A percentile compares a stretch with the other conserved stretches of the same genome.
These are phyloP conservation scores for Corydoras sp. DNA, from an alignment of 2,113 vertebrate genomes.

Conservation along the genomic window DNA sequence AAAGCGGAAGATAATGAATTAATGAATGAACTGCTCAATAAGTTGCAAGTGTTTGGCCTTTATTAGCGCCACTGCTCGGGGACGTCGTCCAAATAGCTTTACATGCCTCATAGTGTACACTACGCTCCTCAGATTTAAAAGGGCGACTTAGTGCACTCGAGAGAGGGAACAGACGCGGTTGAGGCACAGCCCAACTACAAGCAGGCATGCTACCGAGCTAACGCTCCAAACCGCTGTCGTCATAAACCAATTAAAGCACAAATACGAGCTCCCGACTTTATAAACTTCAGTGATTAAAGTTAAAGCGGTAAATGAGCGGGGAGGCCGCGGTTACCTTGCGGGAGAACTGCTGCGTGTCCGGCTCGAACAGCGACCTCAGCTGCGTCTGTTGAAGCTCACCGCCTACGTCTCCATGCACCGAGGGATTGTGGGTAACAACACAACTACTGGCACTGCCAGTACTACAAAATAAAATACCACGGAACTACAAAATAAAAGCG, in stretches of 20 bases:
- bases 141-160: background rate
- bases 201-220: background rate
- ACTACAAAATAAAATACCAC: background rate
- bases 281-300: background rate
- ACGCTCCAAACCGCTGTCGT: background rate
- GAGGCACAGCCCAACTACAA: background rate
- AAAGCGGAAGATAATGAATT: too few species aligned
- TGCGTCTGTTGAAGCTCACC: constrained; percentile 14
- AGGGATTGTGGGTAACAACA: constrained; percentile 25
- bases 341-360: background rate
- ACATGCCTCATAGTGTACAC: background rate
- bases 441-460: background rate
- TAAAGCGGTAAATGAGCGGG: background rate
- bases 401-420: constrained; percentile 11
- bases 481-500: too few species aligned
- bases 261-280: background rate
- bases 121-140: background rate
- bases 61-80: too few species aligned
- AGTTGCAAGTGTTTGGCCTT: too few species aligned
- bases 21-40: too few species aligned
- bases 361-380: background rate
- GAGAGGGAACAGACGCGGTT: background rate
- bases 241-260: background rate
- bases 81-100: background rate
- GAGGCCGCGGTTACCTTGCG: constrained; percentile 19